A percentile compares a stretch with the other conserved stretches of the same genome.
Evolutionary conservation across 2,888 invertebrate species (phyloP).

Genomic region (Octonoba sinensis): DNA sequence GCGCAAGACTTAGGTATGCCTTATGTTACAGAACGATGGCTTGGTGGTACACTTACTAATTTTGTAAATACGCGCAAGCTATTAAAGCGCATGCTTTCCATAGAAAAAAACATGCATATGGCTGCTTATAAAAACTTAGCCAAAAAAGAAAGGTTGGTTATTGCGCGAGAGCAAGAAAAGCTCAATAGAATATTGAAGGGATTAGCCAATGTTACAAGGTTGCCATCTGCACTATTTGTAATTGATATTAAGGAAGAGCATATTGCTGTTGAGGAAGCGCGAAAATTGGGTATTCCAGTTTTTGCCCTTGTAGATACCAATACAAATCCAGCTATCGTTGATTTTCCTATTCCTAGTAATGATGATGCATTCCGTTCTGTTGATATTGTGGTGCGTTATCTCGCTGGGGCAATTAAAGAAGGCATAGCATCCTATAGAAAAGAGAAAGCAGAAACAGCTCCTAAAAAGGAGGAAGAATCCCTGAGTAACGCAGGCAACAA

Average conservation of each 20-base stretch:
- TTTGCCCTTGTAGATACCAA: constrained; percentile 12
- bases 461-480: not conserved
- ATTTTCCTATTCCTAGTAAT: constrained; percentile 8
- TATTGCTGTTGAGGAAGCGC: constrained; percentile 10
- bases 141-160: constrained; percentile 2
- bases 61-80: too few relatives aligned
- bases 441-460: not conserved
- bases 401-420: not conserved
- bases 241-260: not conserved
- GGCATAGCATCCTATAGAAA: not conserved
- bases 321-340: constrained; percentile 3
- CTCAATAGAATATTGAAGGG: not conserved
- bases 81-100: too few relatives aligned
- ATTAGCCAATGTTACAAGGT: not conserved
- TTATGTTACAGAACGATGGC: too few relatives aligned
- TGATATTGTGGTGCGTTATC: not conserved
- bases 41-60: too few relatives aligned
- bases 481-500: too few relatives aligned
- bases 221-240: not conserved
- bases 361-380: constrained; percentile 1
- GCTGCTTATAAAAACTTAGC: not conserved
- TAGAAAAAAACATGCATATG: too few relatives aligned
- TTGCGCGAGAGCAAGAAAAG: not conserved
- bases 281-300: constrained; percentile 9
- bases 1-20: too few relatives aligned